Percentiles rank a stretch among this genome's conserved stretches.
Conservation (phyloP, 2,888 invertebrate species). For the Hypena proboscidalis region DNA sequence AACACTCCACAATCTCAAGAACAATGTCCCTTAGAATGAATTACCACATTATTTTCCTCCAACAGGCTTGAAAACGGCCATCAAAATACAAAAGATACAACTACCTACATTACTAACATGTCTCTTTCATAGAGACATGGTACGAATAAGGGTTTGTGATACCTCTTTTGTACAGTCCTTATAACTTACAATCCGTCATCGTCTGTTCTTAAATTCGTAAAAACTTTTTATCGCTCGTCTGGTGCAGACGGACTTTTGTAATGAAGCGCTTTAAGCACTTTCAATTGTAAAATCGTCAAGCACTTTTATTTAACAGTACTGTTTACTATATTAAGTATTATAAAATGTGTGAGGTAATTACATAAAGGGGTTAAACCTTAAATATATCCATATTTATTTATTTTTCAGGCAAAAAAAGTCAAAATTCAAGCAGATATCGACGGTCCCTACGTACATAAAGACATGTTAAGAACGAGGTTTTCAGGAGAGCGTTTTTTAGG, state of each 20-base stretch:
- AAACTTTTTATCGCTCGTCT: conserved; percentile 26
- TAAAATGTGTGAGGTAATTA: too few species aligned
- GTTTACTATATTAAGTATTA: too few species aligned
- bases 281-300: not conserved
- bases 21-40: too few species aligned
- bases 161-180: conserved; percentile 21
- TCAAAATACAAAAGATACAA: conserved; percentile 22
- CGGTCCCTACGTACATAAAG: too few species aligned
- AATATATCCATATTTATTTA: too few species aligned
- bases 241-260: not conserved
- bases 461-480: too few species aligned
- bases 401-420: too few species aligned
- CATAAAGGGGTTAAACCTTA: too few species aligned
- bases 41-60: not conserved
- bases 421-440: too few species aligned
- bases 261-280: conserved; percentile 22
- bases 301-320: not conserved
- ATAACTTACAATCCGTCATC: conserved; percentile 28
- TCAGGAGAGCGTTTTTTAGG: too few species aligned
- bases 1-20: too few species aligned
- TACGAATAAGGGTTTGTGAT: conserved; percentile 22
- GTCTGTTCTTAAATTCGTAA: conserved; percentile 21
- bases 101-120: conserved; percentile 10
- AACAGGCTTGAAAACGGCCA: conserved; percentile 1
- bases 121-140: conserved; percentile 26